A percentile compares a stretch with the other conserved stretches of the same genome.
Evolutionary conservation across 2,888 invertebrate genomes (phyloP).

Genomic region (Cerastis rubricosa): DNA sequence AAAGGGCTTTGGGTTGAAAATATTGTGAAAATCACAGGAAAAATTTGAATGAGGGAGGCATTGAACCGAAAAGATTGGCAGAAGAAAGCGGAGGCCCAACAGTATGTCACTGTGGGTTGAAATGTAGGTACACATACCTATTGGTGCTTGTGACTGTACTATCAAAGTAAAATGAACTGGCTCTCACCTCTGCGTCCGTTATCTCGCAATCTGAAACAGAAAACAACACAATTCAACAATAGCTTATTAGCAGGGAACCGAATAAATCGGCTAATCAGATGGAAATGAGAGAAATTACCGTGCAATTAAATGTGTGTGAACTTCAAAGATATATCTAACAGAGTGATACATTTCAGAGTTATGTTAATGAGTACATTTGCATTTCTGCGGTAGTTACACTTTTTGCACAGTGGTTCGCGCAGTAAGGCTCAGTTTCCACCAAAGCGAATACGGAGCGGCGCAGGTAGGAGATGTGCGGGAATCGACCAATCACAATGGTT

Average conservation of each 20-base stretch:
- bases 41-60: not conserved
- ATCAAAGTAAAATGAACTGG: constrained; percentile 50
- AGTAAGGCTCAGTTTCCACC: not conserved
- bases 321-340: constrained; percentile 59
- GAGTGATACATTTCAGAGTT: constrained; percentile 49
- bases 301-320: constrained; percentile 67
- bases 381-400: constrained; percentile 61
- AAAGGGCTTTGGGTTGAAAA: not conserved
- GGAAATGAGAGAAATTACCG: constrained; percentile 65
- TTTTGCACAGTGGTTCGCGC: constrained; percentile 55
- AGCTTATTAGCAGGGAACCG: constrained; percentile 75
- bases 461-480: not conserved
- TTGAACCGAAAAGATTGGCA: not conserved
- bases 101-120: not conserved
- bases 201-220: constrained; percentile 84
- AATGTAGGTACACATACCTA: not conserved
- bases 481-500: not conserved
- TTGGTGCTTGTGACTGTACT: not conserved
- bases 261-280: constrained; percentile 75
- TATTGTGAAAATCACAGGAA: not conserved
- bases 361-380: constrained; percentile 63
- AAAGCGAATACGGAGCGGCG: not conserved
- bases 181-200: constrained; percentile 73
- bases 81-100: not conserved
- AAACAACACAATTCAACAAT: constrained; percentile 81